Conservation (phyloP, 2,113 vertebrate genomes). For the Malaclemys terrapin region DNA sequence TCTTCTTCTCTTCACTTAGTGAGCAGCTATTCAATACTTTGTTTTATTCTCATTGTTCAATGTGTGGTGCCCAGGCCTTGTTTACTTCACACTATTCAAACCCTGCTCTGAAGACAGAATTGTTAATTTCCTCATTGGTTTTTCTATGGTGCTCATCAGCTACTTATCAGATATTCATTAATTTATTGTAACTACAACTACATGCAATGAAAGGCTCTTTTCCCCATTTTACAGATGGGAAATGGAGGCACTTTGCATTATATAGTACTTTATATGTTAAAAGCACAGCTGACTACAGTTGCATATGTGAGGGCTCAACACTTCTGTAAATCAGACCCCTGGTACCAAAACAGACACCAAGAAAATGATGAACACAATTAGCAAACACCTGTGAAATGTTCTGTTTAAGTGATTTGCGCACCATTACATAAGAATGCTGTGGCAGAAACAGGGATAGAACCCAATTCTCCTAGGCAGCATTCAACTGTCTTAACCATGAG, state of each 20-base stretch:
- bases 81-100: background rate
- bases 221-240: background rate
- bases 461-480: background rate
- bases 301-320: background rate
- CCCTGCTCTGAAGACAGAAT: background rate
- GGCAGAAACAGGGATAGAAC: background rate
- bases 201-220: background rate
- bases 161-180: conserved; percentile 7
- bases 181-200: background rate
- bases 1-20: background rate
- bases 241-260: background rate
- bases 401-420: background rate
- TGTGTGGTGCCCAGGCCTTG: background rate
- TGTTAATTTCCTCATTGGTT: background rate
- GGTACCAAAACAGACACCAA: background rate
- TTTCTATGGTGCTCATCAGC: background rate
- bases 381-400: background rate
- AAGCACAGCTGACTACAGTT: background rate
- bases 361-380: background rate
- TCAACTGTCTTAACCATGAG: background rate
- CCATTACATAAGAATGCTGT: background rate
- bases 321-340: background rate
- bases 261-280: background rate
- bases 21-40: background rate
- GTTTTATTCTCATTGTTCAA: background rate